Percentiles rank a stretch among this genome's conserved stretches.
Conservation (phyloP, 2,888 invertebrate genomes). For the Tipula confusa region DNA sequence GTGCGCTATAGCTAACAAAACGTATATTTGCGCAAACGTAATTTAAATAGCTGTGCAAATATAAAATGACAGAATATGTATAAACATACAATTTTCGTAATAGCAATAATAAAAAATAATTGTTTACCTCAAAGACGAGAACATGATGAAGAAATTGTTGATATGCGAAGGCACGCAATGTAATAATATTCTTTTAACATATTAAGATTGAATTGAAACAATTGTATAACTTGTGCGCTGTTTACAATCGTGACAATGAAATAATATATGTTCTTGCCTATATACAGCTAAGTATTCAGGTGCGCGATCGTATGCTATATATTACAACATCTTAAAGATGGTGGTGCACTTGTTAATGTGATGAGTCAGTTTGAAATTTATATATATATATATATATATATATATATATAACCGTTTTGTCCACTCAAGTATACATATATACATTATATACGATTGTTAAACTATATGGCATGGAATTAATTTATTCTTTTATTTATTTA, state of each 20-base stretch:
- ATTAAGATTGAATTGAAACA: not conserved
- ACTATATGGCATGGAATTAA: not conserved
- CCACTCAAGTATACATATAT: not conserved
- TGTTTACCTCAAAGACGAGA: not conserved
- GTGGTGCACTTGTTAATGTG: not conserved
- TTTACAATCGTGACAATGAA: not conserved
- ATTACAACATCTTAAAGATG: not conserved
- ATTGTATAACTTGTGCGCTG: not conserved
- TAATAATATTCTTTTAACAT: too few species aligned
- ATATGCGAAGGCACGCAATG: not conserved
- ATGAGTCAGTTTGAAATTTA: not conserved
- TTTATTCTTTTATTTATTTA: conserved; percentile 25
- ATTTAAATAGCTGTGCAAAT: conserved; percentile 3
- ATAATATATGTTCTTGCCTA: not conserved
- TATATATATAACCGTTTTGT: not conserved
- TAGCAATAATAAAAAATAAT: not conserved
- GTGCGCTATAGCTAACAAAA: too few species aligned
- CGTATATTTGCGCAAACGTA: not conserved
- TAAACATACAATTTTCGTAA: not conserved
- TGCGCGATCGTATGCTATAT: not conserved
- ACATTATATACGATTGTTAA: not conserved
- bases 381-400: too few species aligned
- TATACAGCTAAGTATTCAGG: not conserved
- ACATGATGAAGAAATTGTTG: conserved; percentile 20
- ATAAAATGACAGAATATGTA: not conserved